Percentiles rank a stretch among this genome's conserved stretches.
phyloP scores from a whole-genome alignment of 1,140 invertebrate species.

The Ridgeia piscesae region DNA sequence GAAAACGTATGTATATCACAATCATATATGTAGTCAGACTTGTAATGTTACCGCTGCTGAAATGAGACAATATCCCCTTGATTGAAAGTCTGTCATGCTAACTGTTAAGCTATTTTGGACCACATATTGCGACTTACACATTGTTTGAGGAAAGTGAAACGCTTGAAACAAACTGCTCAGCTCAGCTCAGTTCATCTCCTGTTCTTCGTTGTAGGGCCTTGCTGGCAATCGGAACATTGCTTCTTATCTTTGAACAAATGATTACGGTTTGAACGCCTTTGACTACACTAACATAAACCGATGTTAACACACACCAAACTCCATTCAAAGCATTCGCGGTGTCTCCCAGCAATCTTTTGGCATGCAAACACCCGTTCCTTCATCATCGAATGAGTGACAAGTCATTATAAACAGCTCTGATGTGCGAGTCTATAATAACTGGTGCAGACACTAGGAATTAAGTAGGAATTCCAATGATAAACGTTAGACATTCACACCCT shows the following conservation, averaged over 20 bases:
- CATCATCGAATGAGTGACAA: background rate
- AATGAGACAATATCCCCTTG: background rate
- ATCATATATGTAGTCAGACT: background rate
- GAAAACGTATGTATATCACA: background rate
- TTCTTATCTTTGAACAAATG: too few species aligned
- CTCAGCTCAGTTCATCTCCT: too few species aligned
- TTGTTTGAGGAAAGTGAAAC: too few species aligned
- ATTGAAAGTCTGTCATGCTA: background rate
- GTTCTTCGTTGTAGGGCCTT: too few species aligned
- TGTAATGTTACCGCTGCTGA: background rate
- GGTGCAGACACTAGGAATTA: background rate
- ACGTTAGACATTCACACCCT: background rate
- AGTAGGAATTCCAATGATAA: background rate
- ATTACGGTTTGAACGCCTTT: too few species aligned
- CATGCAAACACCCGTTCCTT: background rate
- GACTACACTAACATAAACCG: background rate
- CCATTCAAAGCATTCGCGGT: background rate
- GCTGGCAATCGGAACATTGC: too few species aligned
- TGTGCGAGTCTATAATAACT: background rate
- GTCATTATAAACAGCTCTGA: background rate
- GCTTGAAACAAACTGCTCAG: too few species aligned
- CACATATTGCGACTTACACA: background rate
- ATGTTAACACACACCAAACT: background rate
- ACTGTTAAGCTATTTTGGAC: background rate
- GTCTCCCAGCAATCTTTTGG: background rate